These are phyloP conservation scores for Drosophila lacicola DNA, from an alignment of 2,888 invertebrate genomes.

Conservation along the genomic window DNA sequence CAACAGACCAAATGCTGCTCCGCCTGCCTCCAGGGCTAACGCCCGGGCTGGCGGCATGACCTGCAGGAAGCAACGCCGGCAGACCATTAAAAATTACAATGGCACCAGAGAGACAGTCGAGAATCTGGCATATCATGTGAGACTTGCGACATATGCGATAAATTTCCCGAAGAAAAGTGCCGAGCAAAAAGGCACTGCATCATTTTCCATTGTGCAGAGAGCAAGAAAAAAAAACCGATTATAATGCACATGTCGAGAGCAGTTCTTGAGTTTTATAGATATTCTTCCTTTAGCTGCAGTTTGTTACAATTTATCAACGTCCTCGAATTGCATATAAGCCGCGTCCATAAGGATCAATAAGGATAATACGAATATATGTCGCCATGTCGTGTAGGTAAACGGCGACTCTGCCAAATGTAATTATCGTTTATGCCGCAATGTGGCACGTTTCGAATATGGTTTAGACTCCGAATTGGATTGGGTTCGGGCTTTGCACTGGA, in stretches of 20 bases:
- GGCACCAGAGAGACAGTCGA: constrained; percentile 35
- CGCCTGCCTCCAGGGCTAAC: background rate
- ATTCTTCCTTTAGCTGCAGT: constrained; percentile 55
- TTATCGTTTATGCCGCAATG: constrained; percentile 73
- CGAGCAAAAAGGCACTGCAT: constrained; percentile 61
- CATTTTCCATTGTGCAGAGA: constrained; percentile 62
- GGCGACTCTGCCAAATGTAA: constrained; percentile 59
- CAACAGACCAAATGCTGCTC: constrained; percentile 44
- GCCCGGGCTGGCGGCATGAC: constrained; percentile 39
- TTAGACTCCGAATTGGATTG: constrained; percentile 19
- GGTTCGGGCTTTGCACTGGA: constrained; percentile 25
- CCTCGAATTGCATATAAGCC: constrained; percentile 69
- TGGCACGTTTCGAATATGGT: constrained; percentile 72
- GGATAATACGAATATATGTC: constrained; percentile 71
- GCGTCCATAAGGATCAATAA: constrained; percentile 73
- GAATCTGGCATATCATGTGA: constrained; percentile 75
- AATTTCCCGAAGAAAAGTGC: constrained; percentile 65
- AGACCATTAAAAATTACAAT: constrained; percentile 80
- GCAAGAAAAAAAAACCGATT: constrained; percentile 34
- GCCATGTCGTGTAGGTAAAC: constrained; percentile 48
- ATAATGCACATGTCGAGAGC: constrained; percentile 59
- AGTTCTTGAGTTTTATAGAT: constrained; percentile 57
- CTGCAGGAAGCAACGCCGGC: constrained; percentile 58
- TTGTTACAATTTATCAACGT: constrained; percentile 73
- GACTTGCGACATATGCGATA: constrained; percentile 79